Evolutionary conservation across 2,797 vertebrate species (phyloP), one percentile per base, ranked within the genome.

Genomic region (Pristis pectinata): DNA sequence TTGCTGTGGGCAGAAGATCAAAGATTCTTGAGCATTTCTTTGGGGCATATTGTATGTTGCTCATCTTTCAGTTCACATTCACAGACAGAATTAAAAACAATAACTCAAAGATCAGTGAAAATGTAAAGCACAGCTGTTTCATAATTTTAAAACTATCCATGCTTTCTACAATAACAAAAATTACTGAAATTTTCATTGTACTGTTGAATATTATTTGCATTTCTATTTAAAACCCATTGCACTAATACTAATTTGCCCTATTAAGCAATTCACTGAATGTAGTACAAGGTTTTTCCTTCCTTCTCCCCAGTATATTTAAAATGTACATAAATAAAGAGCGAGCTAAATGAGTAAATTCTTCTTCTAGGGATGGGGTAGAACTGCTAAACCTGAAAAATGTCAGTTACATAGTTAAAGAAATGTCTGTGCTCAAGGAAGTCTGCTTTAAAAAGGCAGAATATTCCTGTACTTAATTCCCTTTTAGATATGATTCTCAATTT

Each of bases 11-110:
- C 98, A 97, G 97, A 96, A 99, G 98, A 99, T 99, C 99, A 99
- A 99, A 99, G 99, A 96, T 99, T 99, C 98, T 98, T 99, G 98
- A 98, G 98, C 98, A 98, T 99, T 99, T 99, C 98, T 99, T 98
- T 98, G 98, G 98, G 98, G 98, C 98, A 98, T 97, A 98, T 98
- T 98, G 97, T 98, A 98, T 98, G 98, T 98, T 97, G 96, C 98
- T 98, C 98, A 97, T 97, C 98, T 97, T 96, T 97, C 97, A 97
- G 96, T 97, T 94, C 97, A 98, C 97, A 98, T 99, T 99, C 92
- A 93, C 22, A 74, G 91, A 93, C 17, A 30, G 67, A 74, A 74
- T 94, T 94, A 74, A 93, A 72, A 74, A 74, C 72, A 94, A 67
- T 72, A 72, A 76, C 64, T 74, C 19, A 19, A 91, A 37, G 87